These are phyloP conservation scores for Phoenicopterus ruber DNA, from an alignment of 2,113 vertebrate species.

Conservation along the genomic window DNA sequence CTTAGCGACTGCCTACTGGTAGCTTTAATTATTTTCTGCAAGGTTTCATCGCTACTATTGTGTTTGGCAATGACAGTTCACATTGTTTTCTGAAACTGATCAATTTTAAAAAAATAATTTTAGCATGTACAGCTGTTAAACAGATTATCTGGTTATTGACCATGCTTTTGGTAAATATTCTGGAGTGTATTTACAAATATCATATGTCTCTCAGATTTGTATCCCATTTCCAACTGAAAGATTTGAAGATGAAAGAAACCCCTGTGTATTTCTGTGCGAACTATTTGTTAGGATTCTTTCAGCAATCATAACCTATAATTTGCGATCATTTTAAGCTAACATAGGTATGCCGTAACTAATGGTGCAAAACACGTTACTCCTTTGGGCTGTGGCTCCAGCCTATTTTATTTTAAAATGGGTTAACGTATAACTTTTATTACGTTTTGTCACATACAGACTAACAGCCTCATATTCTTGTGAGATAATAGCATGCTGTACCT, in stretches of 20 bases:
- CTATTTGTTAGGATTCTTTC: neutral
- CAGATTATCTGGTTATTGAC: neutral
- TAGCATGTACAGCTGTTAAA: neutral
- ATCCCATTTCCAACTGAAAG: neutral
- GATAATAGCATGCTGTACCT: neutral
- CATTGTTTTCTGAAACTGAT: neutral
- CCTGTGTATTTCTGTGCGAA: neutral
- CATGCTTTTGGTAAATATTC: neutral
- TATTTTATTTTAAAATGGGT: neutral
- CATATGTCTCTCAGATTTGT: neutral
- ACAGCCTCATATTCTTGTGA: neutral
- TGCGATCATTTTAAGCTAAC: neutral
- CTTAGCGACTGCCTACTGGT: neutral
- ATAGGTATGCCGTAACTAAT: neutral
- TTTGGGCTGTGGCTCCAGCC: neutral
- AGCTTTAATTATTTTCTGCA: neutral
- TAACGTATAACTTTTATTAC: neutral
- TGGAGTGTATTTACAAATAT: neutral
- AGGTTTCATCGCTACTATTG: neutral
- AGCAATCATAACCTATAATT: neutral
- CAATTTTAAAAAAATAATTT: neutral
- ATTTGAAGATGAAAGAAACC: neutral
- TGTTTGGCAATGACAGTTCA: neutral
- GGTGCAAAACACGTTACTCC: neutral
- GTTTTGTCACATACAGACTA: neutral